These are phyloP conservation scores for Hydrotaea cyrtoneurina DNA, from an alignment of 2,888 invertebrate species.

Conservation along the genomic window DNA sequence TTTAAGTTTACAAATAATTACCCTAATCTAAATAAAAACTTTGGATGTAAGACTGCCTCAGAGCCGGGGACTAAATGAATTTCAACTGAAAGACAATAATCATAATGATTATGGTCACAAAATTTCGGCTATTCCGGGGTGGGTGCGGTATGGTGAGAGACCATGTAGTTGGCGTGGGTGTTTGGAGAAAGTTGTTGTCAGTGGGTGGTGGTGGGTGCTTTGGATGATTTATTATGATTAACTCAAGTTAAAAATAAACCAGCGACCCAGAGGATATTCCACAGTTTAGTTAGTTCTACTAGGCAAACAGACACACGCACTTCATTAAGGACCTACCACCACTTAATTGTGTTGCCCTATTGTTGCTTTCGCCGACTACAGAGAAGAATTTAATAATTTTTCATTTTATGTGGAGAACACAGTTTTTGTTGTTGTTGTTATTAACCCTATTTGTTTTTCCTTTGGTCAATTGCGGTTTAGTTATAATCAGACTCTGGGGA, in stretches of 20 bases:
- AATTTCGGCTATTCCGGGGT: not conserved
- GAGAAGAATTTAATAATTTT: not conserved
- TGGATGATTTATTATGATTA: conserved; percentile 57
- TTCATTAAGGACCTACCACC: conserved; percentile 15
- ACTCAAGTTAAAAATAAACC: conserved; percentile 15
- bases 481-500: not conserved
- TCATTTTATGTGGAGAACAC: not conserved
- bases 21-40: not conserved
- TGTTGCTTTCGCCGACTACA: not conserved
- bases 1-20: not conserved
- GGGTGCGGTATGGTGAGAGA: too few relatives aligned
- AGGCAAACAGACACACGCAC: not conserved
- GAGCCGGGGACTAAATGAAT: not conserved
- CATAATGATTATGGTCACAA: conserved; percentile 9
- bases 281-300: not conserved
- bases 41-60: not conserved
- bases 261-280: not conserved
- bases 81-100: not conserved
- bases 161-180: too few relatives aligned
- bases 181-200: not conserved
- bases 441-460: not conserved
- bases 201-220: not conserved
- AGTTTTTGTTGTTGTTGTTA: not conserved
- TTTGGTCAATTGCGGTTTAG: not conserved
- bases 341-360: conserved; percentile 5